phyloP scores from a whole-genome alignment of 2,888 invertebrate species.

The Philhelius pedissequus region DNA sequence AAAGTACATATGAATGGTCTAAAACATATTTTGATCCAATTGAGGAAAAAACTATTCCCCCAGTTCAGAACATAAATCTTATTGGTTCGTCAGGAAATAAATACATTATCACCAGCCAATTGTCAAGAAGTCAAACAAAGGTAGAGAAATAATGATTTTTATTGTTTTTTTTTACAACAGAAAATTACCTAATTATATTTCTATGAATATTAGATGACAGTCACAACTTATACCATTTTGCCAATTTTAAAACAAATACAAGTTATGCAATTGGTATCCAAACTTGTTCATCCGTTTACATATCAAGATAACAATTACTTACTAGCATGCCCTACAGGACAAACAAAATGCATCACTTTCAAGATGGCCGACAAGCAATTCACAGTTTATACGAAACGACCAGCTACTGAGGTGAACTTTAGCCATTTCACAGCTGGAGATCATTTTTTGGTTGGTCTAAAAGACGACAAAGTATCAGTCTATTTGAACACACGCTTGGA shows the following conservation, averaged over 20 bases:
- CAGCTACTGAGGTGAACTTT: constrained; percentile 72
- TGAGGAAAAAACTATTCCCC: constrained; percentile 73
- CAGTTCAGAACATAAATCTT: constrained; percentile 70
- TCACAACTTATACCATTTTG: constrained; percentile 72
- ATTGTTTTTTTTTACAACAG: too few relatives aligned
- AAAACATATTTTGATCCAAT: constrained; percentile 74
- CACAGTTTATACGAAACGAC: constrained; percentile 71
- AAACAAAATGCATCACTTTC: constrained; percentile 71
- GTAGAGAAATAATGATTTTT: constrained; percentile 50
- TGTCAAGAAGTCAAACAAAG: constrained; percentile 70
- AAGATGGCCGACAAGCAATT: constrained; percentile 74
- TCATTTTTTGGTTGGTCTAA: constrained; percentile 72
- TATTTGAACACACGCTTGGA: constrained; percentile 73
- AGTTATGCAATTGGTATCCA: constrained; percentile 66
- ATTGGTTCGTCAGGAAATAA: constrained; percentile 71
- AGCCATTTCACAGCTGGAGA: constrained; percentile 70
- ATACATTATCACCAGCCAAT: constrained; percentile 72
- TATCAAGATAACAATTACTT: constrained; percentile 73
- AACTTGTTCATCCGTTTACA: constrained; percentile 69
- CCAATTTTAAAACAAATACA: constrained; percentile 69
- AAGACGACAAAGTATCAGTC: constrained; percentile 71
- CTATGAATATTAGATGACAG: constrained; percentile 70
- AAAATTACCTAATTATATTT: not conserved
- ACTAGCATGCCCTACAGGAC: constrained; percentile 71
- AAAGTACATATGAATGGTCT: constrained; percentile 75